phyloP scores from a whole-genome alignment of 2,888 invertebrate species.

The Siphlonurus alternatus region DNA sequence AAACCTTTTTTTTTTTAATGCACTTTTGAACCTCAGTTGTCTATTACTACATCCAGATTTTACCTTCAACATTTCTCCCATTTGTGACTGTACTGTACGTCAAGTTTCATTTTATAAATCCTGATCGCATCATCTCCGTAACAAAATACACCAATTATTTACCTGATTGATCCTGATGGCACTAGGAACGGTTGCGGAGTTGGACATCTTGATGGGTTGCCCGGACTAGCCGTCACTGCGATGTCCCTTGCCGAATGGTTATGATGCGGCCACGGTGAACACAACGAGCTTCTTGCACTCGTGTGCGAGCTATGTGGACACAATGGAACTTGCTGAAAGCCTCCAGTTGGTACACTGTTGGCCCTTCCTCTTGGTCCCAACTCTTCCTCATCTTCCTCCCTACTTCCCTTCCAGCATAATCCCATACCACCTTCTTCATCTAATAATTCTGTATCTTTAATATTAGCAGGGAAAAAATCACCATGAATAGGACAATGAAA shows the following conservation, averaged over 20 bases:
- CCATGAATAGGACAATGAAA: slow-evolving; percentile 65
- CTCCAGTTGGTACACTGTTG: slow-evolving; percentile 19
- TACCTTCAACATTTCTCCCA: no score
- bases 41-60: no score
- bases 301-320: slow-evolving; percentile 56
- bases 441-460: slow-evolving; percentile 1
- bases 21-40: no score
- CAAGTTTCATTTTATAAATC: no score
- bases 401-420: slow-evolving; percentile 8
- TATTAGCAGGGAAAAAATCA: slow-evolving; percentile 39
- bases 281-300: slow-evolving; percentile 44
- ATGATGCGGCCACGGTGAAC: slow-evolving; percentile 42
- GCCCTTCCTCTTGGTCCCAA: slow-evolving; percentile 11
- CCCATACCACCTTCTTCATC: slow-evolving; percentile 1
- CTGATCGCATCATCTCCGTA: no score
- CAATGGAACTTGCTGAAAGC: slow-evolving; percentile 39
- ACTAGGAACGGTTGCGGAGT: slow-evolving; percentile 60
- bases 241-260: neutral
- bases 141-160: no score
- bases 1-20: no score
- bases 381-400: slow-evolving; percentile 7
- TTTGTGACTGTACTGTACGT: no score
- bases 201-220: slow-evolving; percentile 33
- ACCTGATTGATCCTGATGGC: slow-evolving; percentile 54
- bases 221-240: slow-evolving; percentile 6